Evolutionary conservation across 2,113 vertebrate genomes (phyloP).

Genomic region (Leiothrix lutea): DNA sequence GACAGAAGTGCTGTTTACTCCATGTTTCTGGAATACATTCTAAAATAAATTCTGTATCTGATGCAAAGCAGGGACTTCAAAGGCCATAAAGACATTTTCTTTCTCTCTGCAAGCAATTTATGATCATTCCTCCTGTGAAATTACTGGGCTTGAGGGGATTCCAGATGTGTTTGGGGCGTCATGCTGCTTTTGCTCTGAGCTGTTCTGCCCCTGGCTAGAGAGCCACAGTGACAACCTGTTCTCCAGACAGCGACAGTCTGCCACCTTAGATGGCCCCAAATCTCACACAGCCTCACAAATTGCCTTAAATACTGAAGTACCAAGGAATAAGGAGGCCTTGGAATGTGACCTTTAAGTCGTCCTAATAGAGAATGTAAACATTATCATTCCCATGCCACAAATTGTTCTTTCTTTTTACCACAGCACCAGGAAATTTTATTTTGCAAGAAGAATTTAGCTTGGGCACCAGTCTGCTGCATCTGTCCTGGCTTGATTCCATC

Average conservation of each 20-base stretch:
- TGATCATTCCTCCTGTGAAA: background rate
- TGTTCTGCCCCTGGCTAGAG: background rate
- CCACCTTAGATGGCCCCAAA: background rate
- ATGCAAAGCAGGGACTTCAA: background rate
- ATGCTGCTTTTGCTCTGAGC: conserved; percentile 21
- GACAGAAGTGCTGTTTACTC: background rate
- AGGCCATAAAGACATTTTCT: background rate
- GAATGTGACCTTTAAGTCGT: background rate
- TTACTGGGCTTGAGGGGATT: background rate
- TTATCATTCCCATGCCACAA: background rate
- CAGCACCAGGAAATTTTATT: background rate
- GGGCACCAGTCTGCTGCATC: background rate
- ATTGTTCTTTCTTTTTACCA: background rate
- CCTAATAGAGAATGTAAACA: background rate
- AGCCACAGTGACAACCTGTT: background rate
- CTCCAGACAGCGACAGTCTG: background rate
- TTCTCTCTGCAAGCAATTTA: background rate
- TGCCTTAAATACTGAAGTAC: background rate
- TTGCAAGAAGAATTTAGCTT: background rate
- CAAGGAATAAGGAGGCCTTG: background rate
- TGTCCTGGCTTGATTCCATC: background rate
- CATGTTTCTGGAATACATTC: background rate
- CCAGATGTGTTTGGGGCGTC: background rate
- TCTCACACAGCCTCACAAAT: background rate
- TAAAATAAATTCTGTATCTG: background rate